Base-by-base conservation (phyloP, 2,888 invertebrate genomes). In the Ernsta delagoae region DNA sequence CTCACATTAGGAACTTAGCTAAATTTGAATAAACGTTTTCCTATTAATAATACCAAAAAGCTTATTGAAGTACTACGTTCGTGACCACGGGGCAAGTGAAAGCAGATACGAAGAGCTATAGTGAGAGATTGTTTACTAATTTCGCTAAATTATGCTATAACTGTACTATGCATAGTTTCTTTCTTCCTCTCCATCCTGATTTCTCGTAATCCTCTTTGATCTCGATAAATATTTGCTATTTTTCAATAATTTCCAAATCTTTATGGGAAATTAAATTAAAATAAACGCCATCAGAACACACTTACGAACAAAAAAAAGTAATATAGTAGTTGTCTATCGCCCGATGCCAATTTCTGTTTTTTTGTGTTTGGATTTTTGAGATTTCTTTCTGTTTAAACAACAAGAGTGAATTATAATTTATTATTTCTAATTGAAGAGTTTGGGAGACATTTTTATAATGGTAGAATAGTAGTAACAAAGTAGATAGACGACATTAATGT, bases 61-160 rank as follows among this genome's bases (percentile, higher is more conserved):
- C 6, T 48, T 48, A 48, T 48, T 9, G 9, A 53, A 8, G 24
- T 24, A 7, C 24, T 24, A 7, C 24, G 16, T 11, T 11, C 8
- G n/a, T 56, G 45, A 56, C 64, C 64, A 56, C 7, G 54, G 34
- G 45, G 34, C 43, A 41, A 64, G 64, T 45, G 64, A 64, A 64
- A 64, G 64, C 56, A 31, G 31, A 31, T 43, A 34, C 31, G n/a
- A 60, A 34, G 45, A 31, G 34, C 48, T 16, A 24, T 24, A n/a
- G 48, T 48, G 48, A 48, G 48, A n/a, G 6, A 48, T 48, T 48
- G 48, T 12, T 12, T 48, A 48, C 12, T 12, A 48, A 12, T 12
- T 12, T 48, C 12, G 48, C 31, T 31, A 11, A 11, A 12, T 6
- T 12, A 12, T 48, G 48, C 31, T 31, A 31, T 31, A 31, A 31